Percentiles rank a stretch among this genome's conserved stretches.
Evolutionary conservation across 2,888 invertebrate genomes (phyloP).

Genomic region (Schizaphis graminum): DNA sequence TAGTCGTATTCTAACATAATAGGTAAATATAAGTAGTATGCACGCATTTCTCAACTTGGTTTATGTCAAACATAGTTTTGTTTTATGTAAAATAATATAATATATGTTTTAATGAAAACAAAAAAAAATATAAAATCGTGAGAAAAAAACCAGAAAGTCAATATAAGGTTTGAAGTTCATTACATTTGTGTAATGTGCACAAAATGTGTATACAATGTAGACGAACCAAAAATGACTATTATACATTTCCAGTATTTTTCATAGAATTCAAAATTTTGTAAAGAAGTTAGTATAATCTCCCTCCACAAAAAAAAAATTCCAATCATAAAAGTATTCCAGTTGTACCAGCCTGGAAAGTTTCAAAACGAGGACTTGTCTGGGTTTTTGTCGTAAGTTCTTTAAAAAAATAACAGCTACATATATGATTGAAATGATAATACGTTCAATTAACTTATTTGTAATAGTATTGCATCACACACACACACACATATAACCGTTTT

Average conservation of each 20-base stretch:
- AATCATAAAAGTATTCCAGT: not conserved
- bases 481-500: not conserved
- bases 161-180: not conserved
- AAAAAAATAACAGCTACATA: not conserved
- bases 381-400: not conserved
- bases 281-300: not conserved
- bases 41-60: not conserved
- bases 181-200: not conserved
- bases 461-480: not conserved
- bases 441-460: not conserved
- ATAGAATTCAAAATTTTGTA: not conserved
- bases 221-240: not conserved
- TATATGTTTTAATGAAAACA: not conserved
- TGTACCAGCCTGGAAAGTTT: not conserved
- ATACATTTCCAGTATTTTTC: not conserved
- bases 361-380: not conserved
- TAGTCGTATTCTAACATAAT: not conserved
- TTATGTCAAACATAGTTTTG: not conserved
- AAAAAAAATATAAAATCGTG: not conserved
- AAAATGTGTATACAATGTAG: no score
- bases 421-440: not conserved
- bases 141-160: not conserved
- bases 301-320: not conserved
- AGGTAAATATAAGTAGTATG: not conserved
- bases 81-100: not conserved